A percentile compares a stretch with the other conserved stretches of the same genome.
Evolutionary conservation across 2,888 invertebrate genomes (phyloP).

Genomic region (Caenorhabditis doughertyi): DNA sequence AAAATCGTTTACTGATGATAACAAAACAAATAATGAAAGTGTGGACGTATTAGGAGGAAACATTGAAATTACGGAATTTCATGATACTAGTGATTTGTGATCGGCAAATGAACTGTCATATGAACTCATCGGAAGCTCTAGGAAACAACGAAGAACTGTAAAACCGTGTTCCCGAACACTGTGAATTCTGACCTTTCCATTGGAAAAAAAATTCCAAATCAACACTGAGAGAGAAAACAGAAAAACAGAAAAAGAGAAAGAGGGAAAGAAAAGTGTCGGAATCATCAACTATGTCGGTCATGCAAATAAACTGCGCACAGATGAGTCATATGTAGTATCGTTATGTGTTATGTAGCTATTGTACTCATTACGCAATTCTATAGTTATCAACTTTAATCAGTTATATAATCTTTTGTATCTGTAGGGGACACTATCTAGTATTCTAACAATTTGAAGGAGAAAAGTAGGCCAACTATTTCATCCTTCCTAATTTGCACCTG

Average conservation of each 20-base stretch:
- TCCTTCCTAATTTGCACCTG: no score
- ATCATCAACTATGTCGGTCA: constrained; percentile 7
- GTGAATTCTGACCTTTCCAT: neutral
- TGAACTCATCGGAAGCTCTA: neutral
- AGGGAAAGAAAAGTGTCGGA: constrained; percentile 8
- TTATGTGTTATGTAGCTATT: neutral
- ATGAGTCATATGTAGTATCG: neutral
- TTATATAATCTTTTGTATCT: no score
- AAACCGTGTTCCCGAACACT: no score
- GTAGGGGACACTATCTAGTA: no score
- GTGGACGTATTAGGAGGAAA: constrained; percentile 8
- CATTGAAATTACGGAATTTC: neutral
- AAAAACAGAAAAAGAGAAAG: constrained; percentile 6
- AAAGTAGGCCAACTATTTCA: no score
- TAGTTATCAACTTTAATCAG: no score
- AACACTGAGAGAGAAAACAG: constrained; percentile 13
- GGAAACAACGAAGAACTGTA: no score
- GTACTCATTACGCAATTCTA: no score
- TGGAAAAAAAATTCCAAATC: neutral
- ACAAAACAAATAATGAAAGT: neutral
- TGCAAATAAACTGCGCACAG: constrained; percentile 27
- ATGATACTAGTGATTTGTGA: constrained; percentile 13
- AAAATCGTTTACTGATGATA: constrained; percentile 1
- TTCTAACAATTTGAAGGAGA: no score
- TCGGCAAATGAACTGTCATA: neutral